Base-by-base conservation (phyloP, 2,888 invertebrate genomes). In the Lasius fuliginosus region DNA sequence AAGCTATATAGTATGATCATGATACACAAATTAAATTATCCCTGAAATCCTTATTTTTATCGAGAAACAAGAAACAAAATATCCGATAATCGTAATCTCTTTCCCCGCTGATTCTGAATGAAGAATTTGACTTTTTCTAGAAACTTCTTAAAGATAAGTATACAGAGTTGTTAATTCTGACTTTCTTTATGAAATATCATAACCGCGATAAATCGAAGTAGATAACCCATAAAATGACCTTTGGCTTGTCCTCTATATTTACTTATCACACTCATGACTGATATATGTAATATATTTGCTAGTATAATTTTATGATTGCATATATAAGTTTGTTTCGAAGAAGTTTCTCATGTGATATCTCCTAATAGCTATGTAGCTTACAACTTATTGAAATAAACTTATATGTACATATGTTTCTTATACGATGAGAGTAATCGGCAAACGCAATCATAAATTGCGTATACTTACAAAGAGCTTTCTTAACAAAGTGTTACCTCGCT, bases 261-360 rank as follows among this genome's bases (percentile, higher is more conserved):
- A 60, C 79, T 79, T 79, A 79, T 79, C 79, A 9, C 9, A 30
- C 18, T 69, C 42, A 40, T 53, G 49, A 64, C 49, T 53, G 62
- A 69, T 33, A 81, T 36, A 69, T 33, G 73, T 36, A 36, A 36
- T 36, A 36, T 64, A 60, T 56, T 82, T 77, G 58, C 71, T 42
- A n/a, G 62, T 42, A 60, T 27, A 75, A 68, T 27, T 75, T 75
- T 71, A 82, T 58, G 64, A 76, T 81, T 76, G 33, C 49, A 33
- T n/a, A 30, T 30, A 62, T 30, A 74, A 74, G 5, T 81, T 81
- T 84, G 67, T 84, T 73, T 40, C 67, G 49, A 69, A 65, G 74
- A 82, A 76, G 40, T 69, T 82, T 79, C 49, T 83, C 64, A 73
- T 82, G 65, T 65, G 68, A 46, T 83, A 75, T 89, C 87, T 82